Percentiles rank a stretch among this genome's conserved stretches.
Evolutionary conservation across 2,888 invertebrate genomes (phyloP).

Genomic region (Scaptomyza parva): DNA sequence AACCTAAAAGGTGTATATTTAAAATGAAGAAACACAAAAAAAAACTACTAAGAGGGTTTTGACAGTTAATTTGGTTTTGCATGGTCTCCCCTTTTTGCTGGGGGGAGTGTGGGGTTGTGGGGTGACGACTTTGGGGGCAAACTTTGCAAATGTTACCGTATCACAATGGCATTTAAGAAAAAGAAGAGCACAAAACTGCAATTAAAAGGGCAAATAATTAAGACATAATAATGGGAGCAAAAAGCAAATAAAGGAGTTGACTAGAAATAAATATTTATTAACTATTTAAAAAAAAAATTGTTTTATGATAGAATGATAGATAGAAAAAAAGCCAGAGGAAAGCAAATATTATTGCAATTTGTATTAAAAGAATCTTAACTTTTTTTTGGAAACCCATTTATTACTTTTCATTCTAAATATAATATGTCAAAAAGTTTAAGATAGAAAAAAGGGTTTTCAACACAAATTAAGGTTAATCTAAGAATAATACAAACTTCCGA

Average conservation of each 20-base stretch:
- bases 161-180: conserved; percentile 17
- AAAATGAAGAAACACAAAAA: conserved; percentile 33
- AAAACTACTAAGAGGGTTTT: conserved; percentile 14
- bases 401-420: no score
- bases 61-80: conserved; percentile 4
- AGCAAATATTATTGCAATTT: no score
- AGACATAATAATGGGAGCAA: background rate
- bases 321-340: no score
- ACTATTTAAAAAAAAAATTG: no score
- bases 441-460: no score
- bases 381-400: no score
- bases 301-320: no score
- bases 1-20: conserved; percentile 5
- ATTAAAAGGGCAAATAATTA: background rate
- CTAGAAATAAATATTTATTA: background rate
- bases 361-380: no score
- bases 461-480: no score
- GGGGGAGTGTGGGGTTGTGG: background rate
- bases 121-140: background rate
- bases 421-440: no score
- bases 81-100: background rate
- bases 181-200: conserved; percentile 2
- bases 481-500: no score
- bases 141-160: conserved; percentile 9
- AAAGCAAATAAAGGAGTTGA: background rate